These are phyloP conservation scores for Spodoptera frugiperda DNA, from an alignment of 1,140 invertebrate genomes.

Conservation along the genomic window DNA sequence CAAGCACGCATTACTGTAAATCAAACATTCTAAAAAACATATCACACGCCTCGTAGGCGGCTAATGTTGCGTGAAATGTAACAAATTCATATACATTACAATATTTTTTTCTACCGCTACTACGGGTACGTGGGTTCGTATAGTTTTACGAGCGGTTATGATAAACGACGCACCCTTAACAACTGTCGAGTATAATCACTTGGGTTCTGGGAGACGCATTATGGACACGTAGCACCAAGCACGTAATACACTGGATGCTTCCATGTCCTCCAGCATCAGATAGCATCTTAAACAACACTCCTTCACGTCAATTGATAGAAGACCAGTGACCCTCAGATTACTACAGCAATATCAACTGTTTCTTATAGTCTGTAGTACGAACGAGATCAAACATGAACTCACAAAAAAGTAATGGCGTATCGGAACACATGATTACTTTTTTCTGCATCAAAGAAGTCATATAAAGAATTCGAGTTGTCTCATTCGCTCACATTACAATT, in stretches of 20 bases:
- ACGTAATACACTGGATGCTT: conserved; percentile 56
- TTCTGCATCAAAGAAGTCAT: conserved; percentile 48
- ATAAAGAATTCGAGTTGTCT: conserved; percentile 56
- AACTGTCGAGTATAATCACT: conserved; percentile 51
- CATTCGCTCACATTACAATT: conserved; percentile 73
- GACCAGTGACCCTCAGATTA: conserved; percentile 8
- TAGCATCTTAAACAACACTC: conserved; percentile 33
- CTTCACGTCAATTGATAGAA: conserved; percentile 7
- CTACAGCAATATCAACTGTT: neutral
- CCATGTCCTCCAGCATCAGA: conserved; percentile 47
- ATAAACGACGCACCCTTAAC: conserved; percentile 63
- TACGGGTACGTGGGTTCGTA: conserved; percentile 61
- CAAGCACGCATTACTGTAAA: conserved; percentile 33
- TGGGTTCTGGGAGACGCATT: conserved; percentile 65
- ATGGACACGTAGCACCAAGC: conserved; percentile 67
- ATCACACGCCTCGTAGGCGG: conserved; percentile 43
- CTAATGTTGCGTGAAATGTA: conserved; percentile 65
- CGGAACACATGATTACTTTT: conserved; percentile 47
- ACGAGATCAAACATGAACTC: neutral
- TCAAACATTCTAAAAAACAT: conserved; percentile 29
- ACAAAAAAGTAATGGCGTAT: conserved; percentile 39
- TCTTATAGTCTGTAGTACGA: conserved; percentile 10
- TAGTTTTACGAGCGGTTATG: conserved; percentile 69
- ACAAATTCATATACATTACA: conserved; percentile 60
- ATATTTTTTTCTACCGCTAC: conserved; percentile 51